Conservation (phyloP, 53 echinoderm and acorn worm species). For the Patiria pectinifera region DNA sequence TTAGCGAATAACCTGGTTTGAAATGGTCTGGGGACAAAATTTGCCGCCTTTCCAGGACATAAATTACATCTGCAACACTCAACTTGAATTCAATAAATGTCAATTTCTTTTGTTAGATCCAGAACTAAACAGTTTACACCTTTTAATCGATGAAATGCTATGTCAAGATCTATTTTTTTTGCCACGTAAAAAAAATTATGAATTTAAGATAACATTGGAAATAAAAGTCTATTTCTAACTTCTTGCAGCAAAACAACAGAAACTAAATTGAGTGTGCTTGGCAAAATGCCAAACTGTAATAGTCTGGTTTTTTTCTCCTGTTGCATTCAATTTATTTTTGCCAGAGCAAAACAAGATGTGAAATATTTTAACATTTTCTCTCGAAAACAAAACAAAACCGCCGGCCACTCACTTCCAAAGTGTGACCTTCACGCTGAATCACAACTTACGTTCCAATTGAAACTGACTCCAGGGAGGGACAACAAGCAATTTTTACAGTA, state of each 20-base stretch:
- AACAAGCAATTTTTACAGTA: too few species aligned
- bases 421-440: too few species aligned
- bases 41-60: neutral
- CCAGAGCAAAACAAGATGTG: neutral
- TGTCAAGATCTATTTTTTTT: neutral
- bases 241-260: too few species aligned
- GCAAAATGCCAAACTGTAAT: neutral
- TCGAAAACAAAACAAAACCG: neutral
- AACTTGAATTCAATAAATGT: neutral
- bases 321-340: neutral
- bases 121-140: neutral
- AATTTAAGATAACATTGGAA: too few species aligned
- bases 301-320: neutral
- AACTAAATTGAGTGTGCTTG: too few species aligned
- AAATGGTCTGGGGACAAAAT: slow-evolving; percentile 14
- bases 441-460: too few species aligned
- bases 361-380: neutral
- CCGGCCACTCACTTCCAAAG: too few species aligned
- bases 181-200: too few species aligned
- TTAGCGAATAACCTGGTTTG: slow-evolving; percentile 36
- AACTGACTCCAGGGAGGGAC: too few species aligned
- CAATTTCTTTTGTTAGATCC: neutral
- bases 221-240: too few species aligned
- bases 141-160: neutral
- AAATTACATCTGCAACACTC: neutral